These are phyloP conservation scores for Glyptemys insculpta DNA, from an alignment of 2,797 vertebrate species.

Conservation along the genomic window DNA sequence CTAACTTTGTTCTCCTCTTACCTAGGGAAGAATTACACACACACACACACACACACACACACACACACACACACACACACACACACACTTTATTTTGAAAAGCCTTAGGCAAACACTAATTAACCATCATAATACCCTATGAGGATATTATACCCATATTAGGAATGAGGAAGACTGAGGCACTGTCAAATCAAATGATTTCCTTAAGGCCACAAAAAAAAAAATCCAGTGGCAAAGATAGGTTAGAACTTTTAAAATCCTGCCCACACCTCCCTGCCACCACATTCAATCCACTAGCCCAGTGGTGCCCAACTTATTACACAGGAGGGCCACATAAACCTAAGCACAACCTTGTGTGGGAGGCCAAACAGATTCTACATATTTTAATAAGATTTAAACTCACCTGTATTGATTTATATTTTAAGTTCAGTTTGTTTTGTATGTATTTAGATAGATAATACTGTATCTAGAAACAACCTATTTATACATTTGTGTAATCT, in stretches of 20 bases:
- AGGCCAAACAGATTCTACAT: background rate
- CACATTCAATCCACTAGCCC: background rate
- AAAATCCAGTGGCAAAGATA: background rate
- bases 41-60: too few relatives aligned
- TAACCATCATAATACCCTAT: background rate
- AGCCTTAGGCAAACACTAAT: background rate
- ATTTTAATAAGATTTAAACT: background rate
- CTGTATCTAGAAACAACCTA: background rate
- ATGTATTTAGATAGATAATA: background rate
- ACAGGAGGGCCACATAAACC: background rate
- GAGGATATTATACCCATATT: background rate
- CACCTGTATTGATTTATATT: background rate
- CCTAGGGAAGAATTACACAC: too few relatives aligned
- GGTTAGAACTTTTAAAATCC: background rate
- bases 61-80: background rate
- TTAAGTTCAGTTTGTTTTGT: background rate
- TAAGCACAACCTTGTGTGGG: background rate
- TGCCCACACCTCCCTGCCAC: background rate
- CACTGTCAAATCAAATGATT: background rate
- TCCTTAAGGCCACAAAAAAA: background rate
- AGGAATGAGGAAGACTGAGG: constrained; percentile 9
- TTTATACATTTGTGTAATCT: background rate
- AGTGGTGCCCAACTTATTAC: background rate
- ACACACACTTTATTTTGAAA: background rate
- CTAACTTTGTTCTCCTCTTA: background rate